These are phyloP conservation scores for Thymelicus lineola DNA, from an alignment of 2,888 invertebrate species.

Conservation along the genomic window DNA sequence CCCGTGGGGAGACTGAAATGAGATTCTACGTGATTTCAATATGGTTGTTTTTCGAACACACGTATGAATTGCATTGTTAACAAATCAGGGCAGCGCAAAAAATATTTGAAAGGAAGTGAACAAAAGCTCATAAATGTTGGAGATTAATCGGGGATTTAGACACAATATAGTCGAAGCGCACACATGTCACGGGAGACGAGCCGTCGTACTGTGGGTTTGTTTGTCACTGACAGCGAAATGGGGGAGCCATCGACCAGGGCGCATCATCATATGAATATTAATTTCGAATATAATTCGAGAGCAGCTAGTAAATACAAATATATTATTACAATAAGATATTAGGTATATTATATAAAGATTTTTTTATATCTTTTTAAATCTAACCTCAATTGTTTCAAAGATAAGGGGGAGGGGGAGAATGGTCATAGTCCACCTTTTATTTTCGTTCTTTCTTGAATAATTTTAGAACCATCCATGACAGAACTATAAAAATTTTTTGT, in stretches of 20 bases:
- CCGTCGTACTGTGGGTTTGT: constrained; percentile 56
- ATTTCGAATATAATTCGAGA: not conserved
- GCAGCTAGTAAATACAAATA: not conserved
- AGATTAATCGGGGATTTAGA: constrained; percentile 83
- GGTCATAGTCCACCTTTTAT: too few relatives aligned
- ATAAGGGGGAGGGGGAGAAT: too few relatives aligned
- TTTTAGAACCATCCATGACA: too few relatives aligned
- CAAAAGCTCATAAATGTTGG: constrained; percentile 82
- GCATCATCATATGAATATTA: constrained; percentile 25
- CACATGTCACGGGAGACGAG: constrained; percentile 69
- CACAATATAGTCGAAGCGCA: constrained; percentile 72
- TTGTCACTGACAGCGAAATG: constrained; percentile 57
- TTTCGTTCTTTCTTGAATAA: too few relatives aligned
- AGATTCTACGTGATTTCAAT: constrained; percentile 18
- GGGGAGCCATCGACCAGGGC: constrained; percentile 19
- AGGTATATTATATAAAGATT: too few relatives aligned
- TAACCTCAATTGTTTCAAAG: too few relatives aligned
- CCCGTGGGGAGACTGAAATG: constrained; percentile 7
- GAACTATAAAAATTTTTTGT: too few relatives aligned
- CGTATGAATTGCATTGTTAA: constrained; percentile 52
- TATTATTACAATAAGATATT: not conserved
- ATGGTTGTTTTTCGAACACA: constrained; percentile 48
- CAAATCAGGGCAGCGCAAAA: constrained; percentile 61
- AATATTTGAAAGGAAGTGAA: constrained; percentile 73
- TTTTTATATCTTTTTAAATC: too few relatives aligned